phyloP scores from a whole-genome alignment of 1,140 invertebrate species.

The Orchestia grillus region DNA sequence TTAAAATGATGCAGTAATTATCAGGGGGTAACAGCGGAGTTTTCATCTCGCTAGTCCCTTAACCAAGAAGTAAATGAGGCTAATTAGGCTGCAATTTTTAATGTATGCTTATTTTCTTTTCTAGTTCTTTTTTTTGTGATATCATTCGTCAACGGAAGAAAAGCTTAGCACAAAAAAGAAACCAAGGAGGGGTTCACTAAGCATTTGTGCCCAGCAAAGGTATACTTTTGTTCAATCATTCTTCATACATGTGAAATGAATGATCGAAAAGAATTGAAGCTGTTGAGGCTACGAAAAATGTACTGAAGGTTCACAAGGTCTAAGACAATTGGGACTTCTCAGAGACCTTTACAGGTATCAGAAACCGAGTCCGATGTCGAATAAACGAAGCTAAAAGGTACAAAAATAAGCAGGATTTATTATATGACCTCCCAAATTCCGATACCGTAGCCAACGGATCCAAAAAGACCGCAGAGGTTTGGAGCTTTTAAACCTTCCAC shows the following conservation, averaged over 20 bases:
- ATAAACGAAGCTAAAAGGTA: not conserved
- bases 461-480: not conserved
- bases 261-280: not conserved
- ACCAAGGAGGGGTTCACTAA: not conserved
- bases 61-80: no score
- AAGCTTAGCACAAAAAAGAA: not conserved
- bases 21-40: not conserved
- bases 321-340: not conserved
- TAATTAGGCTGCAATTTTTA: no score
- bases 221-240: not conserved
- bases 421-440: not conserved
- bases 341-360: not conserved
- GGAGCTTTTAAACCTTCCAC: not conserved
- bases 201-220: not conserved
- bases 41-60: not conserved
- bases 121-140: no score
- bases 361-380: not conserved
- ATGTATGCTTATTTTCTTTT: no score
- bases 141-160: not conserved
- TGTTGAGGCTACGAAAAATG: not conserved
- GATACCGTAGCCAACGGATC: not conserved
- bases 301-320: not conserved
- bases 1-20: not conserved
- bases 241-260: not conserved
- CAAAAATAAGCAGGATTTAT: not conserved